Conservation (phyloP, 2,888 invertebrate species). For the Chrysolina haemoptera region DNA sequence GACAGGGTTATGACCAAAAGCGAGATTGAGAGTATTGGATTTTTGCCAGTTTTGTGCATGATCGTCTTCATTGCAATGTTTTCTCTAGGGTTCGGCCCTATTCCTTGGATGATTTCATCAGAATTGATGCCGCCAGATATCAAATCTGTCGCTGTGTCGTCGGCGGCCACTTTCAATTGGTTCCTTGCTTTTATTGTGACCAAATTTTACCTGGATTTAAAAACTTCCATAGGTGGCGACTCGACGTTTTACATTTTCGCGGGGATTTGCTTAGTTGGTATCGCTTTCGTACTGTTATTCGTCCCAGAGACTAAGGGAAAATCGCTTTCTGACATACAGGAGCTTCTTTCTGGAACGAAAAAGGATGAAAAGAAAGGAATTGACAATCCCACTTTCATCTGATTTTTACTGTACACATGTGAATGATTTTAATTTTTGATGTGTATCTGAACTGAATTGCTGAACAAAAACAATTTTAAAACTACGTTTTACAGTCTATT, state of each 20-base stretch:
- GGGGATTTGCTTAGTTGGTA: conserved; percentile 76
- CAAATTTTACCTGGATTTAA: conserved; percentile 77
- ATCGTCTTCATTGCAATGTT: conserved; percentile 85
- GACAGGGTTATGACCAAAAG: conserved; percentile 62
- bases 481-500: neutral
- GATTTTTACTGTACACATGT: conserved; percentile 5
- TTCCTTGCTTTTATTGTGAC: conserved; percentile 85
- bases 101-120: conserved; percentile 89
- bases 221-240: conserved; percentile 73
- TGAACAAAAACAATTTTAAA: neutral
- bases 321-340: conserved; percentile 58
- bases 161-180: conserved; percentile 88
- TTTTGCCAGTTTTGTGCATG: conserved; percentile 82
- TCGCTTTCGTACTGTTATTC: conserved; percentile 78
- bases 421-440: conserved; percentile 5
- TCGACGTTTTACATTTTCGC: conserved; percentile 84
- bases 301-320: conserved; percentile 82
- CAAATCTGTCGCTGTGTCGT: conserved; percentile 82
- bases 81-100: conserved; percentile 88
- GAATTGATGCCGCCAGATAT: conserved; percentile 87
- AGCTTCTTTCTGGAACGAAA: conserved; percentile 44
- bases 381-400: conserved; percentile 54
- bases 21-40: conserved; percentile 74
- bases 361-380: conserved; percentile 48
- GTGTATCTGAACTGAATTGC: conserved; percentile 30